These are phyloP conservation scores for Tholera decimalis DNA, from an alignment of 2,888 invertebrate genomes.

Conservation along the genomic window DNA sequence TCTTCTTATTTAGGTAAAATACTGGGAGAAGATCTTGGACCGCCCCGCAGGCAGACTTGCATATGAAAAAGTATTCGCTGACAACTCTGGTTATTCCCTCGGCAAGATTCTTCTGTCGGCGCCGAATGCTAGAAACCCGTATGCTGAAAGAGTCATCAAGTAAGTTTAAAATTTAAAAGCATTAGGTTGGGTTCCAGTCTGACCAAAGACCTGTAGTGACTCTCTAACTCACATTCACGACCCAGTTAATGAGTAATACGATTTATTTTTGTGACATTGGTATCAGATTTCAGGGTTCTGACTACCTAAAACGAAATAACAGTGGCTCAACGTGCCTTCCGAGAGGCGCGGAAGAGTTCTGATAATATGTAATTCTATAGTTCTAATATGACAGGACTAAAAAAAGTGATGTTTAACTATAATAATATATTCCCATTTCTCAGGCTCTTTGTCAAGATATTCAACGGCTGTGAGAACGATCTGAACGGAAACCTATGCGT, in stretches of 20 bases:
- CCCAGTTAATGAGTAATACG: too few species aligned
- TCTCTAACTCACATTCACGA: too few species aligned
- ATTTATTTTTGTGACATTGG: too few species aligned
- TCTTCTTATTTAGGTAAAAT: conserved; percentile 92
- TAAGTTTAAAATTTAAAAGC: conserved; percentile 64
- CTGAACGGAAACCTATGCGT: conserved; percentile 81
- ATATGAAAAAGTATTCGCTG: conserved; percentile 95
- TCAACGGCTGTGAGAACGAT: conserved; percentile 84
- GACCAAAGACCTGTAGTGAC: too few species aligned
- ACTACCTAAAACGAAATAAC: too few species aligned
- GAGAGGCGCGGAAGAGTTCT: too few species aligned
- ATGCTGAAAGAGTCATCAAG: conserved; percentile 95
- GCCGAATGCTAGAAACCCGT: conserved; percentile 94
- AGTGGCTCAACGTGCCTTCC: too few species aligned
- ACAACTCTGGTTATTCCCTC: conserved; percentile 93
- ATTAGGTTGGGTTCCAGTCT: too few species aligned
- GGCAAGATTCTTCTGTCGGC: conserved; percentile 96
- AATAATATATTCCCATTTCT: neutral
- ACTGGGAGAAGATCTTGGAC: conserved; percentile 96
- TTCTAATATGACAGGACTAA: too few species aligned
- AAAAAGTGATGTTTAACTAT: too few species aligned
- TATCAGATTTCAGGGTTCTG: too few species aligned
- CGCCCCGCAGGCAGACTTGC: conserved; percentile 96
- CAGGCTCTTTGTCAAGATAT: conserved; percentile 88
- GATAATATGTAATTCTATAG: too few species aligned